These are phyloP conservation scores for Cyaniris semiargus DNA, from an alignment of 2,888 invertebrate species.

Conservation along the genomic window DNA sequence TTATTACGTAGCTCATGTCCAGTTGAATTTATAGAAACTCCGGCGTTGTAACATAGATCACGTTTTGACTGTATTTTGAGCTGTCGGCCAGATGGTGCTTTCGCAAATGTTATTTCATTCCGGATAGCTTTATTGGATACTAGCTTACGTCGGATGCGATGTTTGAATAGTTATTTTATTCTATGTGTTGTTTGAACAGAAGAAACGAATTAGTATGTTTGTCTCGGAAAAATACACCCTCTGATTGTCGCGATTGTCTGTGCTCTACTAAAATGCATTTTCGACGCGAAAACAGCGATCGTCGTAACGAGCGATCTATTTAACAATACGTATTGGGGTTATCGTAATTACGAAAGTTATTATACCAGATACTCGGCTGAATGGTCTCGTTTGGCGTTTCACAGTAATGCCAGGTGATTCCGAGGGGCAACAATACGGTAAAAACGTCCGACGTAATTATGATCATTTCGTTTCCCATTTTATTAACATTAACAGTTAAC, in stretches of 20 bases:
- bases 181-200: background rate
- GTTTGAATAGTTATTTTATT: conserved; percentile 25
- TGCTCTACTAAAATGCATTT: background rate
- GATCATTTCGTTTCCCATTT: conserved; percentile 72
- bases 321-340: conserved; percentile 53
- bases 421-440: conserved; percentile 70
- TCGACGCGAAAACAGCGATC: background rate
- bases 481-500: conserved; percentile 70
- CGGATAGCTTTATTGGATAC: conserved; percentile 27
- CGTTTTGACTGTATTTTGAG: conserved; percentile 59
- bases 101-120: conserved; percentile 44
- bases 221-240: background rate
- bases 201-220: background rate
- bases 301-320: conserved; percentile 33
- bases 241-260: background rate
- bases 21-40: background rate
- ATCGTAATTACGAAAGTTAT: conserved; percentile 72
- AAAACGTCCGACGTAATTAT: conserved; percentile 73
- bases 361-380: conserved; percentile 67
- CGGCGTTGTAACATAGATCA: conserved; percentile 54
- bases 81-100: conserved; percentile 46
- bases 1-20: background rate
- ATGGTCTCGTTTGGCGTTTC: conserved; percentile 72
- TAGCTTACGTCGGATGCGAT: conserved; percentile 15
- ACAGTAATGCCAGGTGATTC: conserved; percentile 76